These are phyloP conservation scores for Odontomachus brunneus DNA, from an alignment of 1,140 invertebrate species.

Conservation along the genomic window DNA sequence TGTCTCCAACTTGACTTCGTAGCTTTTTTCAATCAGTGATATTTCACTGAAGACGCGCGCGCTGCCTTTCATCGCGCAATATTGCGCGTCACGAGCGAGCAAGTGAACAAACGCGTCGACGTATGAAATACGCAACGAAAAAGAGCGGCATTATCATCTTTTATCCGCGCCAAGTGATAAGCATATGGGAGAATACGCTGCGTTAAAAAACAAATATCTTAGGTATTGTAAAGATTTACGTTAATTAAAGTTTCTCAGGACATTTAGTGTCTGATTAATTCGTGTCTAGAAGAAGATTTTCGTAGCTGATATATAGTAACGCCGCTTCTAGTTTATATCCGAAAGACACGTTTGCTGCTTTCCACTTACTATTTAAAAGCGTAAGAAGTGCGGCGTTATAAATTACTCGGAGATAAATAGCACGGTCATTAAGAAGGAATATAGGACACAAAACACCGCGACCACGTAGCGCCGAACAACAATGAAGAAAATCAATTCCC, in stretches of 20 bases:
- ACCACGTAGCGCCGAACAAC: conserved; percentile 28
- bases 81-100: not conserved
- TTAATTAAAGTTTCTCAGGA: no score
- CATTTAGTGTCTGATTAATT: no score
- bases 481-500: conserved; percentile 74
- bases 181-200: no score
- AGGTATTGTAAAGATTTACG: no score
- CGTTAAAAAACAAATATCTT: no score
- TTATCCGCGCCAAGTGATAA: not conserved
- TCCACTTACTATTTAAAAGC: no score
- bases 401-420: conserved; percentile 48
- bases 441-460: conserved; percentile 30
- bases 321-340: no score
- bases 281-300: no score
- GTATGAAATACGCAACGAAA: not conserved
- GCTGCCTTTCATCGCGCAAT: conserved; percentile 18
- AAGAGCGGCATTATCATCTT: not conserved
- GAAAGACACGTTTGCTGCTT: no score
- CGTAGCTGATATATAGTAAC: no score
- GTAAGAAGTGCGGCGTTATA: conserved; percentile 7
- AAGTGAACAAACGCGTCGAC: not conserved
- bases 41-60: conserved; percentile 21
- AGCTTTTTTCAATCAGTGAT: conserved; percentile 36
- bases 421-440: conserved; percentile 50
- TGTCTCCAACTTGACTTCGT: conserved; percentile 24